Base-by-base conservation (phyloP, 1,140 invertebrate species). In the Drosophila varians region DNA sequence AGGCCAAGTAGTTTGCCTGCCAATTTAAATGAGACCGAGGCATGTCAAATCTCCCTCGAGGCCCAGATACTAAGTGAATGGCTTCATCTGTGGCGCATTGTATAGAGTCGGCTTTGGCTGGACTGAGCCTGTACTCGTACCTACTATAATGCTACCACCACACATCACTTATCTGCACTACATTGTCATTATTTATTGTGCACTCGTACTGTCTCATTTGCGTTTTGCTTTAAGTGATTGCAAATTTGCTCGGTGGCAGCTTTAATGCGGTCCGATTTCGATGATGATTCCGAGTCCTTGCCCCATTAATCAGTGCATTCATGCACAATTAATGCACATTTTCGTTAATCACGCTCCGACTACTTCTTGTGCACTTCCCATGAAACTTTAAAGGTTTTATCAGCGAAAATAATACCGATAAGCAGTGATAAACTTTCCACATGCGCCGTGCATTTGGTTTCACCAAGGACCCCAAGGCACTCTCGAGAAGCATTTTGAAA, bases 311-410 rank as follows among this genome's bases (percentile, higher is more conserved):
- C 79, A 69, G 66, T 55, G 57, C 75, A 76, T 34, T 84, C 74
- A 78, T 84, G 75, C 75, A 76, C 71, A 73, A 75, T 78, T 78
- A 84, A 84, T 83, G 57, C 61, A 54, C 61, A 75, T 80, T 76
- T 76, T 55, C 79, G 72, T 84, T 84, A 84, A 84, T 84, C 77
- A 84, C 79, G 79, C 79, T 54, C 72, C 76, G 69, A 40, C 65
- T 60, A 64, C 48, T 16, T 31, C 38, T 38, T 56, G 36, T 65
- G 28, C 26, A 52, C 43, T 26, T 43, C 26, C 34, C 61, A 14
- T 71, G 55, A 34, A 51, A 52, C 47, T 53, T 21, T 16, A 49
- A 56, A 42, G 42, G 40, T 58, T 72, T 34, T 52, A 19, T 36
- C 18, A 25, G 60, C 54, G 42, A 25, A 36, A 60, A 42, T 43